Evolutionary conservation across 2,797 vertebrate genomes (phyloP).

Genomic region (Hydrolagus colliei): DNA sequence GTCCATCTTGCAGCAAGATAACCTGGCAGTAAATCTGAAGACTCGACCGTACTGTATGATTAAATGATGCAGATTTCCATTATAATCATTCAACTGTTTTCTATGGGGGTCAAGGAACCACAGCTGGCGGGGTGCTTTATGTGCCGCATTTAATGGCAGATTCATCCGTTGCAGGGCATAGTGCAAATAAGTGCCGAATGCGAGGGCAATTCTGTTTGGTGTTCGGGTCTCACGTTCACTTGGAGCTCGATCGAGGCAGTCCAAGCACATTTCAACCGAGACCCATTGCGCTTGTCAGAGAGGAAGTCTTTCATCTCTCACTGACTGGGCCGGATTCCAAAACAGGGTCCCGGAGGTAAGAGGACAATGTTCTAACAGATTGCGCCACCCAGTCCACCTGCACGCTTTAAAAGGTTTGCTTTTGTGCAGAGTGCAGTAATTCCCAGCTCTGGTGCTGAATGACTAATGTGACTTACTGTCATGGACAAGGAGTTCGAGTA

Average conservation of each 20-base stretch:
- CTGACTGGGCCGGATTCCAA: conserved; percentile 22
- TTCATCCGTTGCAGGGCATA: neutral
- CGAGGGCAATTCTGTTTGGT: neutral
- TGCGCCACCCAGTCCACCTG: conserved; percentile 23
- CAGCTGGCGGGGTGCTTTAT: conserved; percentile 10
- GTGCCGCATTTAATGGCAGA: neutral
- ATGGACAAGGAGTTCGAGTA: conserved; percentile 9
- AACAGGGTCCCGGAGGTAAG: neutral
- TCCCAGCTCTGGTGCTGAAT: conserved; percentile 16
- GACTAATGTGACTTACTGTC: conserved; percentile 11
- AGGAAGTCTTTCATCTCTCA: conserved; percentile 22
- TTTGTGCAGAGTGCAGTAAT: conserved; percentile 8
- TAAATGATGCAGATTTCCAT: conserved; percentile 6
- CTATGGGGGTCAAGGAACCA: neutral
- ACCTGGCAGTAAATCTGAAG: neutral
- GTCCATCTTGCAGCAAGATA: neutral
- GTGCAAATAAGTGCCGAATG: conserved; percentile 16
- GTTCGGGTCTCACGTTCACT: conserved; percentile 10
- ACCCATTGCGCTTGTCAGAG: neutral
- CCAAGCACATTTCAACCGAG: neutral
- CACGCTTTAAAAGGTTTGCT: conserved; percentile 1
- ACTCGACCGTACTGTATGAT: neutral
- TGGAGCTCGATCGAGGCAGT: neutral
- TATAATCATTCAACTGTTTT: neutral
- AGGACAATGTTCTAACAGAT: conserved; percentile 28